Evolutionary conservation across 2,888 invertebrate species (phyloP).

Genomic region (Eulithis testata): DNA sequence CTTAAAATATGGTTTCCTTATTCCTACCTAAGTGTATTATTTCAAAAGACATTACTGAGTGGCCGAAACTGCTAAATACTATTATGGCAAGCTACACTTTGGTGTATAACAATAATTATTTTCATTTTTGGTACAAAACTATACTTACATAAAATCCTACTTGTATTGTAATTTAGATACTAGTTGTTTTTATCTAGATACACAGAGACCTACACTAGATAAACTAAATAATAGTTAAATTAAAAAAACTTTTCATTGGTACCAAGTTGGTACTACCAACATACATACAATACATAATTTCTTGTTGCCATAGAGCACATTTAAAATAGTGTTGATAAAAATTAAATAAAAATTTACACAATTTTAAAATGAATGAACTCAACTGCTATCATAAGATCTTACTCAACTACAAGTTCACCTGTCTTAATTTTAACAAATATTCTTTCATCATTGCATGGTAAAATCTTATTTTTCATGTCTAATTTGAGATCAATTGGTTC

Average conservation of each 20-base stretch:
- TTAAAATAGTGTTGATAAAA: neutral
- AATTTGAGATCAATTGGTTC: conserved; percentile 71
- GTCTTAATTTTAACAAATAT: conserved; percentile 74
- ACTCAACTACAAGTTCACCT: conserved; percentile 69
- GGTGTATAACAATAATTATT: conserved; percentile 64
- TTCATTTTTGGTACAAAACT: conserved; percentile 40
- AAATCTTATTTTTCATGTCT: conserved; percentile 58
- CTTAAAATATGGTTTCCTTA: conserved; percentile 1
- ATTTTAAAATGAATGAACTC: conserved; percentile 2
- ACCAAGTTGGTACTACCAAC: neutral
- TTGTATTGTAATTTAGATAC: conserved; percentile 7
- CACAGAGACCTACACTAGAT: neutral
- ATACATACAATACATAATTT: neutral
- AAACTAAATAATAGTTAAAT: conserved; percentile 4
- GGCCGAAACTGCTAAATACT: conserved; percentile 65
- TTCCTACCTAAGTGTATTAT: neutral
- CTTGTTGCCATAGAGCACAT: neutral
- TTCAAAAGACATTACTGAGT: conserved; percentile 40
- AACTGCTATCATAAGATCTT: conserved; percentile 22
- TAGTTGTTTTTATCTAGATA: neutral
- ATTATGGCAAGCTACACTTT: conserved; percentile 84
- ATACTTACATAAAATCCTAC: conserved; percentile 11
- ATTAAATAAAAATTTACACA: neutral
- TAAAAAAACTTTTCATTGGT: neutral
- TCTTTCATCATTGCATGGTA: conserved; percentile 65